Base-by-base conservation (phyloP, 2,797 vertebrate genomes). In the Aviceda leuphotes region DNA sequence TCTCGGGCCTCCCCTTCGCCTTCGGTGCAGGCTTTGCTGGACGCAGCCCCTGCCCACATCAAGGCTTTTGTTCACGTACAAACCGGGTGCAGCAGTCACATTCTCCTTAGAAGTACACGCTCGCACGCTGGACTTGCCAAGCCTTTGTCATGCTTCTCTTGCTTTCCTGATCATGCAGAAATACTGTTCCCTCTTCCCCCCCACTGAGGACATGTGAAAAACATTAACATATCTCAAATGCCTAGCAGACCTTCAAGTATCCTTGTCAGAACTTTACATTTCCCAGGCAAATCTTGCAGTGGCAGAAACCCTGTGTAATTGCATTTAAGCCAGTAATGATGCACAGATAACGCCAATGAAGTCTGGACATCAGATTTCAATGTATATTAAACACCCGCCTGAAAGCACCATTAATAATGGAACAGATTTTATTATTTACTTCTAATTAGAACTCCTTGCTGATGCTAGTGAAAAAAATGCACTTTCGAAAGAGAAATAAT, bases 241-340 rank as follows among this genome's bases (percentile, higher is more conserved):
- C 74, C 71, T 90, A 89, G 52, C 59, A 93, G 92, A 93, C 96
- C 92, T 96, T 91, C 74, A 93, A 76, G 54, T 85, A 92, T 61
- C 89, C 92, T 95, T 95, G 55, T 67, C 55, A 77, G 90, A 89
- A 89, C 55, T 92, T 62, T 30, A 76, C 43, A 62, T 62, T 93
- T 89, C 66, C 83, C 66, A 77, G 52, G 22, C 37, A 95, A 76
- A 72, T 68, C 76, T 31, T 65, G 72, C 6, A 28, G 87, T 88
- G 90, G 93, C 43, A 76, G 77, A 88, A 90, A 65, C 19, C 39
- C 62, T 58, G n/a, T 62, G 54, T 68, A 79, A 89, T 37, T 87
- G 62, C 28, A 46, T 62, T 66, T 76, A 82, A 79, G 8, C 31
- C 50, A 82, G 15, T 9, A 72, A 76, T 11, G 62, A 95, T 76